Conservation (phyloP, 2,113 vertebrate species). For the Lichenostomus cassidix region DNA sequence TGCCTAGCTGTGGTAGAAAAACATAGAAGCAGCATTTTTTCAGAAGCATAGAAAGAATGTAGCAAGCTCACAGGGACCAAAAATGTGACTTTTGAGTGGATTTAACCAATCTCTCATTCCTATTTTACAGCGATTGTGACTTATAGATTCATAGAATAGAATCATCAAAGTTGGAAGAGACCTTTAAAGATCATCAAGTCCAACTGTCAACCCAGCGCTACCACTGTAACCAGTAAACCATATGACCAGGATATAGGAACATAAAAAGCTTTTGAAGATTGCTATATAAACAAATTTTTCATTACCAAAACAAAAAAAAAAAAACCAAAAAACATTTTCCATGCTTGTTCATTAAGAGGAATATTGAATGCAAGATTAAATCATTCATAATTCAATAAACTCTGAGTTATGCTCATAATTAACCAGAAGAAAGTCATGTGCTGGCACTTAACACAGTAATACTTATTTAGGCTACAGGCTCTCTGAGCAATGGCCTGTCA, state of each 20-base stretch:
- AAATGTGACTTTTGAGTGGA: neutral
- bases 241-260: neutral
- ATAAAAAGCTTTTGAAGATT: neutral
- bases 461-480: neutral
- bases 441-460: neutral
- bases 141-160: neutral
- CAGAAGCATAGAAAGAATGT: neutral
- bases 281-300: neutral
- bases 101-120: neutral
- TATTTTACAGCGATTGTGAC: neutral
- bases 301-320: neutral
- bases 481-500: neutral
- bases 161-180: neutral
- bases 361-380: neutral
- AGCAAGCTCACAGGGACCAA: neutral
- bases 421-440: neutral
- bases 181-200: neutral
- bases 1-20: neutral
- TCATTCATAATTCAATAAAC: neutral
- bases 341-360: neutral
- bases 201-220: neutral
- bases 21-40: neutral
- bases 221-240: neutral
- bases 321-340: neutral
- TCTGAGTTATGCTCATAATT: neutral